Percentiles rank a stretch among this genome's conserved stretches.
These are phyloP conservation scores for Pinctada fucata DNA, from an alignment of 2,888 invertebrate species.

Conservation along the genomic window DNA sequence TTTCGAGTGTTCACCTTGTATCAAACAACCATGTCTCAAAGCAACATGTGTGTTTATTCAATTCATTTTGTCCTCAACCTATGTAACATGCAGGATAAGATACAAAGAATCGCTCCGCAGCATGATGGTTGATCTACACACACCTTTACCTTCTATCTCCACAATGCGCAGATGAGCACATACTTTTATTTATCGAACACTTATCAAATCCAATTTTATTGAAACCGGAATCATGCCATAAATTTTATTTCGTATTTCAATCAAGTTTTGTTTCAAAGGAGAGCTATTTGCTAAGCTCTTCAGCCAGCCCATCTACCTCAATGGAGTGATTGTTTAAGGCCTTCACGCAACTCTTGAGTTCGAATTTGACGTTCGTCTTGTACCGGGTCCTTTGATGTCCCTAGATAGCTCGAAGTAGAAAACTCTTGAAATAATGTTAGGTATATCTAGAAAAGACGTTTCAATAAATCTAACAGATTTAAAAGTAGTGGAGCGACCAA, in stretches of 20 bases:
- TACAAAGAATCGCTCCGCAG: no score
- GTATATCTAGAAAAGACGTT: background rate
- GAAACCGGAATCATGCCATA: constrained; percentile 1
- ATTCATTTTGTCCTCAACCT: no score
- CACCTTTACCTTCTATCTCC: no score
- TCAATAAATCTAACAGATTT: background rate
- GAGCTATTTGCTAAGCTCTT: constrained; percentile 22
- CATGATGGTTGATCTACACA: no score
- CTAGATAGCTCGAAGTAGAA: background rate
- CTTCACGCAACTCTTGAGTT: background rate
- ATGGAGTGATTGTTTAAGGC: background rate
- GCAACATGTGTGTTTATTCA: no score
- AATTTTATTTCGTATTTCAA: background rate
- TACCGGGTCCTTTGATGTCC: background rate
- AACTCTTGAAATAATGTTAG: constrained; percentile 2
- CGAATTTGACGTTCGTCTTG: background rate
- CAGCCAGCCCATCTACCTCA: background rate
- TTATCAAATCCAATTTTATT: background rate
- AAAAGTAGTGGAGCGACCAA: background rate
- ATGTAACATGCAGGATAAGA: no score
- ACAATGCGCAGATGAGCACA: no score
- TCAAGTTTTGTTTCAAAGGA: background rate
- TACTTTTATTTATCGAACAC: background rate
- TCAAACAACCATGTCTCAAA: no score
- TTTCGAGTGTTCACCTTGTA: no score